Evolutionary conservation across 2,113 vertebrate species (phyloP).

Genomic region (Solenodon paradoxus): DNA sequence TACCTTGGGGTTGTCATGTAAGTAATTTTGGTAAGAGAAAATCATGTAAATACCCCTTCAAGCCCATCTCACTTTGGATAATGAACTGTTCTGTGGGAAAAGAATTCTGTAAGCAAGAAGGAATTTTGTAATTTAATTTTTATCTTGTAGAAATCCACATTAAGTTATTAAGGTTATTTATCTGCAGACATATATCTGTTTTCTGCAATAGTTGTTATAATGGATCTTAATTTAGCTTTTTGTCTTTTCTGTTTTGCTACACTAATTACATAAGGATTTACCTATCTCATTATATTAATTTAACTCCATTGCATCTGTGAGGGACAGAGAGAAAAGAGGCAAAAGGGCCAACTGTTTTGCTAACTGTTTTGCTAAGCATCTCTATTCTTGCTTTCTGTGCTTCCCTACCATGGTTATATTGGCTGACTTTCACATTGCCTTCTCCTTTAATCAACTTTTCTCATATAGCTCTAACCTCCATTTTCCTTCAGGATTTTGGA

Average conservation of each 20-base stretch:
- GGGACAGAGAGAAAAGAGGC: not conserved
- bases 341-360: not conserved
- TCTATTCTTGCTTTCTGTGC: not conserved
- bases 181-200: conserved; percentile 24
- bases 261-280: conserved; percentile 34
- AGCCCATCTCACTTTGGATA: not conserved
- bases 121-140: conserved; percentile 56
- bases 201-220: conserved; percentile 46
- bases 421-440: not conserved
- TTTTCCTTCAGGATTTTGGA: conserved; percentile 8
- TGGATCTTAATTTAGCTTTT: conserved; percentile 39
- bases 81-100: not conserved
- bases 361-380: not conserved
- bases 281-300: not conserved
- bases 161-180: conserved; percentile 51
- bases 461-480: not conserved
- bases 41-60: not conserved
- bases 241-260: conserved; percentile 20
- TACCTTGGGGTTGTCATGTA: not conserved
- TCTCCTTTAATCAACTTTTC: not conserved
- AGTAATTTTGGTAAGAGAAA: conserved; percentile 10
- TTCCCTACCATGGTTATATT: not conserved
- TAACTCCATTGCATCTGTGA: not conserved
- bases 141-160: conserved; percentile 22
- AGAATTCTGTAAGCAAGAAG: not conserved